Conservation (phyloP, 2,113 vertebrate genomes). For the Odobenus rosmarus region DNA sequence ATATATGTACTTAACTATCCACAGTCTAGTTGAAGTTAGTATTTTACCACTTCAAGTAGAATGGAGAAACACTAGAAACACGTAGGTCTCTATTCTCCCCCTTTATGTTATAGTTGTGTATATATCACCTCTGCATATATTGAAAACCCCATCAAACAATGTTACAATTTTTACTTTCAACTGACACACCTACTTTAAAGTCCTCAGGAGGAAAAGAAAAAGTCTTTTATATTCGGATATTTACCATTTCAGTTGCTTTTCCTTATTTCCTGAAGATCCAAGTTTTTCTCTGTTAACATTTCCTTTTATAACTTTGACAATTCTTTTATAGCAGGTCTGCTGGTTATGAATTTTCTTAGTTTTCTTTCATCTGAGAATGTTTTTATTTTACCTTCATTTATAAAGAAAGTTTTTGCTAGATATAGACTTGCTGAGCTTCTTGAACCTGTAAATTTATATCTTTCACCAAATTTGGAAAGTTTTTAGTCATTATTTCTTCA, state of each 20-base stretch:
- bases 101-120: neutral
- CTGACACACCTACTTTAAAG: neutral
- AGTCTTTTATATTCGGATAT: neutral
- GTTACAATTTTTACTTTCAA: neutral
- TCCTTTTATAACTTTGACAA: neutral
- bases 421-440: neutral
- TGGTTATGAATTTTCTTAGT: neutral
- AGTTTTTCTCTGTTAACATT: neutral
- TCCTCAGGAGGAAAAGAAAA: neutral
- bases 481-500: slow-evolving; percentile 30
- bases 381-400: slow-evolving; percentile 24
- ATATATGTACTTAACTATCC: neutral
- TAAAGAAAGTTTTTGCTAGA: neutral
- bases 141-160: neutral
- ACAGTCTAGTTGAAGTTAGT: neutral
- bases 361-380: slow-evolving; percentile 1
- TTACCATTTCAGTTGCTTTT: slow-evolving; percentile 1
- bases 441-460: neutral
- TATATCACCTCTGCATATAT: neutral
- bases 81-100: neutral
- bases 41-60: slow-evolving; percentile 29
- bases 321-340: neutral
- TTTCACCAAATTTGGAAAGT: neutral
- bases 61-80: neutral
- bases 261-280: neutral